Conservation (phyloP, 1,140 invertebrate genomes). For the Drosophila asahinai region DNA sequence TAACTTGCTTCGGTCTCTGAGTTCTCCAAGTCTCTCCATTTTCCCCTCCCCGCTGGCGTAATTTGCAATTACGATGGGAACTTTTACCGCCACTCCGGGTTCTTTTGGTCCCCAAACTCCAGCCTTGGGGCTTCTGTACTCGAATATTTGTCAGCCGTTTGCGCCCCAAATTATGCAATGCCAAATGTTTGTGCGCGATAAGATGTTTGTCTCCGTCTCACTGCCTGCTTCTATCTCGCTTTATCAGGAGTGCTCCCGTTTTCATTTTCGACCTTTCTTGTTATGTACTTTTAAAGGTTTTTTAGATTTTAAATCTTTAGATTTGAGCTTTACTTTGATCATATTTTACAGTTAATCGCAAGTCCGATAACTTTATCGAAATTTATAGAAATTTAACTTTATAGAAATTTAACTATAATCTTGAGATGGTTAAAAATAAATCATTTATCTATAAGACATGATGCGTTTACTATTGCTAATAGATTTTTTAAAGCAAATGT, state of each 20-base stretch:
- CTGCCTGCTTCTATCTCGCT: background rate
- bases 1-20: conserved; percentile 47
- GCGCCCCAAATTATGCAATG: conserved; percentile 49
- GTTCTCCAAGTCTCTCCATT: background rate
- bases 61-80: conserved; percentile 69
- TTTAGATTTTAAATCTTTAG: background rate
- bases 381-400: too few species aligned
- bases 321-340: background rate
- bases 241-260: background rate
- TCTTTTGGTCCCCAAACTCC: background rate
- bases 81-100: conserved; percentile 23
- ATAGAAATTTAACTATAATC: too few species aligned
- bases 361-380: background rate
- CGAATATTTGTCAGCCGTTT: conserved; percentile 42
- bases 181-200: conserved; percentile 54
- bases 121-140: conserved; percentile 11
- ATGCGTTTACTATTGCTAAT: background rate
- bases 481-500: background rate
- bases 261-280: background rate
- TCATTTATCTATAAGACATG: too few species aligned
- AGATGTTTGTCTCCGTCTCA: conserved; percentile 12
- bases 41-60: conserved; percentile 50
- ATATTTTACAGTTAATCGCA: background rate
- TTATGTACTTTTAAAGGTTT: background rate
- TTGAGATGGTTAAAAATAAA: too few species aligned